Conservation (phyloP, 2,113 vertebrate species). For the Papio anubis region DNA sequence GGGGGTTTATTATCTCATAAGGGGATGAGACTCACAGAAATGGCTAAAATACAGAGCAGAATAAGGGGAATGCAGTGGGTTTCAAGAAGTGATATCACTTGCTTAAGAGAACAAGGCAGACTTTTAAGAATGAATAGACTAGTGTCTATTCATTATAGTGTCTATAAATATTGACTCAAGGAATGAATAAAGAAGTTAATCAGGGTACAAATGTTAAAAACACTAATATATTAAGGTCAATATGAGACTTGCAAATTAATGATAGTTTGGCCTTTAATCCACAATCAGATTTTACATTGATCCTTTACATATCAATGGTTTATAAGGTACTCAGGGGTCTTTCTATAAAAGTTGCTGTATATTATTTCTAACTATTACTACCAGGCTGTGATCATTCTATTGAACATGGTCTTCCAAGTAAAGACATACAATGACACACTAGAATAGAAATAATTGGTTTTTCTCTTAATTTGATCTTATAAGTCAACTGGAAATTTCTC, state of each 20-base stretch:
- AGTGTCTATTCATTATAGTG: too few relatives aligned
- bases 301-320: background rate
- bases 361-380: background rate
- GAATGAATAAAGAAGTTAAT: background rate
- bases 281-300: background rate
- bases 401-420: background rate
- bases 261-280: background rate
- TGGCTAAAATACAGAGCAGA: background rate
- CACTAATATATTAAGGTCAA: background rate
- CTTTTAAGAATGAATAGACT: constrained; percentile 31
- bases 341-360: background rate
- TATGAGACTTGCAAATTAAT: background rate
- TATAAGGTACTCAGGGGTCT: background rate
- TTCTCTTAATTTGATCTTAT: background rate
- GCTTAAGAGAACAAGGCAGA: background rate
- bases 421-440: background rate
- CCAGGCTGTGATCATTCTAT: background rate
- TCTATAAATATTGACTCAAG: background rate
- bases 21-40: background rate
- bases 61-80: background rate
- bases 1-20: background rate
- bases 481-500: background rate
- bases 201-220: constrained; percentile 2
- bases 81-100: background rate
- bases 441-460: background rate